phyloP scores from a whole-genome alignment of 2,113 vertebrate species.

The Pollachius pollachius region DNA sequence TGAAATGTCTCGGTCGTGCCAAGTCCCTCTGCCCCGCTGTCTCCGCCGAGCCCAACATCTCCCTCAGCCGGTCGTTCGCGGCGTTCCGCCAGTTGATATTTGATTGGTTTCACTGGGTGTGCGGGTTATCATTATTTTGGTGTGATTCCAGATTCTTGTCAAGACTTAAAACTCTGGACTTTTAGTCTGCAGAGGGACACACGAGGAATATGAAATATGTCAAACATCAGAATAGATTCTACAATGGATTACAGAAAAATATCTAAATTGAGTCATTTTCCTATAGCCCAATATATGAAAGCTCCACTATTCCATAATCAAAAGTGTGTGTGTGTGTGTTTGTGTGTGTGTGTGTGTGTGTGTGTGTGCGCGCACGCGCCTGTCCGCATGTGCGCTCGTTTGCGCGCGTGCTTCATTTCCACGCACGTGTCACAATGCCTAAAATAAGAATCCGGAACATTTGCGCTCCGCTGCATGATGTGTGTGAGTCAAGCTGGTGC shows the following conservation, averaged over 20 bases:
- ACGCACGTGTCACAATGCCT: neutral
- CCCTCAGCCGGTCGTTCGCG: conserved; percentile 56
- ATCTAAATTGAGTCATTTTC: no score
- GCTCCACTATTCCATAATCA: neutral
- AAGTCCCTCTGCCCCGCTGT: conserved; percentile 33
- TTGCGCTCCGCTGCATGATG: conserved; percentile 8
- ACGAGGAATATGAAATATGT: conserved; percentile 35
- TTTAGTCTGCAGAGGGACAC: no score
- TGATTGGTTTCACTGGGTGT: conserved; percentile 14
- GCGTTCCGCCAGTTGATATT: conserved; percentile 48
- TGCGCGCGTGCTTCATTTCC: neutral
- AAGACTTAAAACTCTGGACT: no score
- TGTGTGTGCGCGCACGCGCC: no score
- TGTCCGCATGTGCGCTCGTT: neutral
- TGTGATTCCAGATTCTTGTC: no score
- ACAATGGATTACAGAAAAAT: no score
- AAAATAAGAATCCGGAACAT: conserved; percentile 19
- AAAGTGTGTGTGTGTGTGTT: neutral
- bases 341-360: no score
- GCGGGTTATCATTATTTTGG: conserved; percentile 18
- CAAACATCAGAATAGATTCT: no score
- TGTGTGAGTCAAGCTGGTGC: conserved; percentile 20
- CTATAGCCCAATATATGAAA: no score
- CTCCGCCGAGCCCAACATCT: conserved; percentile 42
- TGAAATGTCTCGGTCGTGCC: conserved; percentile 38